Base-by-base conservation (phyloP, 2,888 invertebrate genomes). In the Stratiomys singularior region DNA sequence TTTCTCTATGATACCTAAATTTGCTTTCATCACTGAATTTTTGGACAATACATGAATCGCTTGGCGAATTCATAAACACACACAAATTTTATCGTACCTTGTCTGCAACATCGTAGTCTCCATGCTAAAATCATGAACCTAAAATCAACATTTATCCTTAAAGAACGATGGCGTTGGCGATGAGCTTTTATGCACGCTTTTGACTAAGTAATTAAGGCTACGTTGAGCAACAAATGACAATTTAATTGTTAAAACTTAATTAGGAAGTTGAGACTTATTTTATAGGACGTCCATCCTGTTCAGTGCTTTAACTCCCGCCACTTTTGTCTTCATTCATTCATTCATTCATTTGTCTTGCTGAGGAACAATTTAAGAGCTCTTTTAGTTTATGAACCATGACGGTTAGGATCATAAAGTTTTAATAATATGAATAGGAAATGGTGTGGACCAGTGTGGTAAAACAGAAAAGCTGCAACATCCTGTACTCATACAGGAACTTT, bases 171-270 rank as follows among this genome's bases (percentile, higher is more conserved):
- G 47, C 1, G 46, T 21, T 18, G 69, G 47, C 58, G 58, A 60
- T 23, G 58, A 58, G 74, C 74, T 58, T 74, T 74, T 60, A 74
- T 60, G 74, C 58, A 58, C 74, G 37, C 44, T 74, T 72, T 37
- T 56, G 23, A 52, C 71, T 18, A 23, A 58, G 44, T 74, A 74
- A 74, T 74, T 74, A 74, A 74, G 60, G 74, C 58, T 37, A 13
- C 37, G 27, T 52, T 58, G 74, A 72, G 47, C 74, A 74, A 74
- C 74, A 74, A 74, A 74, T 60, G 74, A 74, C 74, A 74, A 37
- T 74, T 60, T 74, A 74, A 74, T 74, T 74, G 74, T 74, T 74
- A 44, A 74, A 74, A 74, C 74, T 74, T 74, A 74, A 74, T 74
- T 74, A 58, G 74, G 67, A 67, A 76, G 66, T 66, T 76, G 21